phyloP scores from a whole-genome alignment of 30 jellyfish, hydroid and myxozoan genomes.

The Turritopsis dohrnii region DNA sequence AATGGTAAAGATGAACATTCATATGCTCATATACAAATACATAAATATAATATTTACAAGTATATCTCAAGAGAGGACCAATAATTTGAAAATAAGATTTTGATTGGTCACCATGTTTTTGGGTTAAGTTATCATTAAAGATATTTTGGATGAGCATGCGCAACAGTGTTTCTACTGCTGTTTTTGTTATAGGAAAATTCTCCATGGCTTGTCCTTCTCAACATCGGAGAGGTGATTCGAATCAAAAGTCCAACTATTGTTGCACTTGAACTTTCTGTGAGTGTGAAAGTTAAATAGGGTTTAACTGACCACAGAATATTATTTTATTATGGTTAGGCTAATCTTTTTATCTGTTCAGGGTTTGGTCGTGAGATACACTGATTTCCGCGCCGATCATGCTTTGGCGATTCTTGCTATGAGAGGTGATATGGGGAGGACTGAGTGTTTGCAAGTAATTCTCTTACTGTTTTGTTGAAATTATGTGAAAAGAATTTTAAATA shows the following conservation, averaged over 20 bases:
- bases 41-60: no score
- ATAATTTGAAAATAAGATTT: no score
- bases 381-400: constrained; percentile 92
- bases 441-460: constrained; percentile 87
- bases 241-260: constrained; percentile 63
- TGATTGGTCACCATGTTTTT: no score
- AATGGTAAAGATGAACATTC: no score
- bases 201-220: constrained; percentile 53
- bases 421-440: constrained; percentile 88
- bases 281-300: not conserved
- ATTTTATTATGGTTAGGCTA: not conserved
- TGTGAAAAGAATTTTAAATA: no score
- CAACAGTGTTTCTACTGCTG: no score
- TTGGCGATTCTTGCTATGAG: constrained; percentile 70
- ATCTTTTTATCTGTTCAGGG: constrained; percentile 47
- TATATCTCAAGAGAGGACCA: no score
- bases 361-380: constrained; percentile 60
- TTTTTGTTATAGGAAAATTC: constrained; percentile 45
- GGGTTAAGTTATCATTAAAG: no score
- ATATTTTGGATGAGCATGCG: no score
- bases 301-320: not conserved
- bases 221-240: constrained; percentile 69
- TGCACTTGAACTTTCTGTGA: constrained; percentile 69
- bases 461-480: no score
- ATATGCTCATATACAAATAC: no score